Conservation (phyloP, 2,113 vertebrate species). For the Thymallus thymallus region DNA sequence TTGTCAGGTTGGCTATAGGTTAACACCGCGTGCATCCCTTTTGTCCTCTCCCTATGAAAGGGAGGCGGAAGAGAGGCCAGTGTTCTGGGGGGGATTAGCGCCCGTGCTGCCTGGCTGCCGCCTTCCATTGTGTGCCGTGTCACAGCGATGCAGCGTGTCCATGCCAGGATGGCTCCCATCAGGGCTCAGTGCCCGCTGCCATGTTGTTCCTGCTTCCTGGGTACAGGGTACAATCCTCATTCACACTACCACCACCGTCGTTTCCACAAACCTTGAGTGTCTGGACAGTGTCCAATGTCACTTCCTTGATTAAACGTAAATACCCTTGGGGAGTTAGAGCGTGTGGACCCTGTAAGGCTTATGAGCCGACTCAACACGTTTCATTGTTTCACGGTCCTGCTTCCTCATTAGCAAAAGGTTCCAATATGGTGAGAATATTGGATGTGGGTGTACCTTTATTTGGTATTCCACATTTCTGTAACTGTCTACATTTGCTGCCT, state of each 20-base stretch:
- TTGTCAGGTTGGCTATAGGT: slow-evolving; percentile 69
- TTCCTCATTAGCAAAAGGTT: not conserved
- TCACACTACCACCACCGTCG: not conserved
- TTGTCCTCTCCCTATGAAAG: slow-evolving; percentile 55
- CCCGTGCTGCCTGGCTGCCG: slow-evolving; percentile 44
- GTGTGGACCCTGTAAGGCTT: slow-evolving; percentile 36
- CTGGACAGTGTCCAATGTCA: slow-evolving; percentile 44
- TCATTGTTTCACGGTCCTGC: not conserved
- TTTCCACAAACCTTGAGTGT: slow-evolving; percentile 5
- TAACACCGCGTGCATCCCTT: slow-evolving; percentile 42
- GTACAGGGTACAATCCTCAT: slow-evolving; percentile 4
- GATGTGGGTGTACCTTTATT: not conserved
- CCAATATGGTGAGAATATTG: not conserved
- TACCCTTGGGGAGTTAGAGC: not conserved
- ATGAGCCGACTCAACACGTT: slow-evolving; percentile 37
- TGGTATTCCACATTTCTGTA: slow-evolving; percentile 39
- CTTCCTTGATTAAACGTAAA: slow-evolving; percentile 36
- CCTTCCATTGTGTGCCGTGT: slow-evolving; percentile 55
- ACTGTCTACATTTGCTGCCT: not conserved
- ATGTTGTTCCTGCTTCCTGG: slow-evolving; percentile 30
- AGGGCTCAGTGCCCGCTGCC: slow-evolving; percentile 19
- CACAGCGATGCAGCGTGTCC: slow-evolving; percentile 39
- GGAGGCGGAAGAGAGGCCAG: slow-evolving; percentile 39
- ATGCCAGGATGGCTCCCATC: slow-evolving; percentile 44
- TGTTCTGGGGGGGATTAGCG: slow-evolving; percentile 56